A percentile compares a stretch with the other conserved stretches of the same genome.
Conservation (phyloP, 2,888 invertebrate genomes). For the Muscina levida region DNA sequence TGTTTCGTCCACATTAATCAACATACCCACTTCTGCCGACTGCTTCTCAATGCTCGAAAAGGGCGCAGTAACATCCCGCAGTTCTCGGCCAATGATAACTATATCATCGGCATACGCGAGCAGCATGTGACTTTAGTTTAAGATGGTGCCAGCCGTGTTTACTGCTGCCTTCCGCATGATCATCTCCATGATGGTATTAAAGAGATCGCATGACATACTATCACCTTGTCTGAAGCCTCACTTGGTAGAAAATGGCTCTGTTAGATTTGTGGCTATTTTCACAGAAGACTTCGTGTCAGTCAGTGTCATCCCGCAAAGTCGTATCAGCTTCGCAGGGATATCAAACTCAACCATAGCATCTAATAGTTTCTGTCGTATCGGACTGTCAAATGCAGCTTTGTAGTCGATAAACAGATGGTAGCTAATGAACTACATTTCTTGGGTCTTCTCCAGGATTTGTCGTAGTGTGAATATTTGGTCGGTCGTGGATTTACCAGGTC, state of each 20-base stretch:
- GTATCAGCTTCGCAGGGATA: not conserved
- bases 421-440: no score
- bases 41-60: not conserved
- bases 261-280: not conserved
- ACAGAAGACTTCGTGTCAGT: not conserved
- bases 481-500: no score
- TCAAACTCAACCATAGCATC: not conserved
- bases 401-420: no score
- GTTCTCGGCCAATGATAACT: not conserved
- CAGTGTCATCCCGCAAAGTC: not conserved
- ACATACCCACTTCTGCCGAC: no score
- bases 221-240: not conserved
- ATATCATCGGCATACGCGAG: not conserved
- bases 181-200: not conserved
- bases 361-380: not conserved
- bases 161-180: not conserved
- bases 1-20: no score
- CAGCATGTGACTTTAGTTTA: not conserved
- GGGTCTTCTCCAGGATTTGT: no score
- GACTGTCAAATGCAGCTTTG: constrained; percentile 19
- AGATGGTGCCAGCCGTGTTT: not conserved
- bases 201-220: not conserved
- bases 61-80: not conserved
- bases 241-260: not conserved
- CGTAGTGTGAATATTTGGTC: no score